A percentile compares a stretch with the other conserved stretches of the same genome.
These are phyloP conservation scores for Stenodema calcarata DNA, from an alignment of 2,888 invertebrate genomes.

Conservation along the genomic window DNA sequence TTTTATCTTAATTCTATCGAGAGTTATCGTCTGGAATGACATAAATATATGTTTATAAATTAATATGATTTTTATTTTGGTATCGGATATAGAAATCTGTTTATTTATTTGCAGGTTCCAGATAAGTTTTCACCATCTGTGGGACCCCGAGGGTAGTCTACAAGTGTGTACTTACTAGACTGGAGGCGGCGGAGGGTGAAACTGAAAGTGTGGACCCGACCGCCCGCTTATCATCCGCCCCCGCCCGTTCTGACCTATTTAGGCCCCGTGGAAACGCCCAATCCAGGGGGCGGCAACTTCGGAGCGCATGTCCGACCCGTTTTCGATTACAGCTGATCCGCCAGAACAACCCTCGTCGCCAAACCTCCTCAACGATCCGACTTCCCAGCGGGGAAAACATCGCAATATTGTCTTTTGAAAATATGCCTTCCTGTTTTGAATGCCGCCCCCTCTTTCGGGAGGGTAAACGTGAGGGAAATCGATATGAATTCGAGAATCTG, in stretches of 20 bases:
- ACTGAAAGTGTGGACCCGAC: conserved; percentile 42
- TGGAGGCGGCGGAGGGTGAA: conserved; percentile 45
- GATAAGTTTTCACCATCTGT: neutral
- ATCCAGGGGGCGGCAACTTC: conserved; percentile 7
- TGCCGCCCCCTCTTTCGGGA: neutral
- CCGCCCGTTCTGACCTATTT: conserved; percentile 32
- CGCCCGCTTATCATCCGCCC: neutral
- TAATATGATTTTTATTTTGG: no score
- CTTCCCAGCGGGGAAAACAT: neutral
- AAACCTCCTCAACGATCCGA: conserved; percentile 9
- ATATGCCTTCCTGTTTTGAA: neutral
- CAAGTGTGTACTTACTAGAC: conserved; percentile 44
- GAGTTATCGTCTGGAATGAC: no score
- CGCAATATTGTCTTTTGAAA: neutral
- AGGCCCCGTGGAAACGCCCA: conserved; percentile 43
- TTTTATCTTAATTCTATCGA: no score
- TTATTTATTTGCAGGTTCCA: neutral
- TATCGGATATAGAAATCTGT: no score
- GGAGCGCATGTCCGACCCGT: conserved; percentile 45
- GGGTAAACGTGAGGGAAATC: neutral
- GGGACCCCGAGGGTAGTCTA: neutral
- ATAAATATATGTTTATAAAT: no score
- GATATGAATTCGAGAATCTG: neutral
- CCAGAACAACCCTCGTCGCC: neutral
- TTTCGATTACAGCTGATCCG: conserved; percentile 44